A percentile compares a stretch with the other conserved stretches of the same genome.
phyloP scores from a whole-genome alignment of 2,888 invertebrate species.

The Globia sparganii region DNA sequence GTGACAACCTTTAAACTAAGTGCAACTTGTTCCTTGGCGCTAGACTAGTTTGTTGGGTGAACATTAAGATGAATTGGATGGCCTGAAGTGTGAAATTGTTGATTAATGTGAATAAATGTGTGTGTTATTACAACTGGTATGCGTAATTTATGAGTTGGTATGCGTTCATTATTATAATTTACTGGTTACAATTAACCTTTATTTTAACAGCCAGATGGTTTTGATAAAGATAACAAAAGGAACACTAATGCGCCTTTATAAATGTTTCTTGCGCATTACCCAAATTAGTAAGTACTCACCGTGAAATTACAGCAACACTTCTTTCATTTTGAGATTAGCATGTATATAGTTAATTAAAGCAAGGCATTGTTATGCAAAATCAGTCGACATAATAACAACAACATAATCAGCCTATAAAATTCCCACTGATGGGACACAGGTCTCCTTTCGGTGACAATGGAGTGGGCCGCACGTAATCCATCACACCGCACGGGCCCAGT shows the following conservation, averaged over 20 bases:
- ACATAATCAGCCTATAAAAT: too few species aligned
- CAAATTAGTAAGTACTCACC: neutral
- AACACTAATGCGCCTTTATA: neutral
- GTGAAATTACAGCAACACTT: neutral
- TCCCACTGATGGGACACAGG: too few species aligned
- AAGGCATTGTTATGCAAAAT: too few species aligned
- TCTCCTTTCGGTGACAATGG: too few species aligned
- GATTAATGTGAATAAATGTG: conserved; percentile 37
- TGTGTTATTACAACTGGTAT: conserved; percentile 18
- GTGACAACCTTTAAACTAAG: conserved; percentile 41
- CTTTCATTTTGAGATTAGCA: too few species aligned
- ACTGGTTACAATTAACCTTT: conserved; percentile 31
- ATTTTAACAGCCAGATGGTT: conserved; percentile 12
- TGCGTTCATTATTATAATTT: conserved; percentile 17
- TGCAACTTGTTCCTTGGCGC: conserved; percentile 37
- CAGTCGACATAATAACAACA: too few species aligned
- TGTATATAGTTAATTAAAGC: too few species aligned
- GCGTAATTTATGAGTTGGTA: conserved; percentile 28
- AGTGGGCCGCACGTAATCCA: neutral
- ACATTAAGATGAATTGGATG: conserved; percentile 51
- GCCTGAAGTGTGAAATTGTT: conserved; percentile 47
- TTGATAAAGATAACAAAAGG: conserved; percentile 5
- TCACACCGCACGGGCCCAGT: neutral
- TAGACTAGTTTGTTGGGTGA: conserved; percentile 23
- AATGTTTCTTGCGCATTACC: neutral